These are phyloP conservation scores for Jordanella pulchra DNA, from an alignment of 2,797 vertebrate genomes.

Conservation along the genomic window DNA sequence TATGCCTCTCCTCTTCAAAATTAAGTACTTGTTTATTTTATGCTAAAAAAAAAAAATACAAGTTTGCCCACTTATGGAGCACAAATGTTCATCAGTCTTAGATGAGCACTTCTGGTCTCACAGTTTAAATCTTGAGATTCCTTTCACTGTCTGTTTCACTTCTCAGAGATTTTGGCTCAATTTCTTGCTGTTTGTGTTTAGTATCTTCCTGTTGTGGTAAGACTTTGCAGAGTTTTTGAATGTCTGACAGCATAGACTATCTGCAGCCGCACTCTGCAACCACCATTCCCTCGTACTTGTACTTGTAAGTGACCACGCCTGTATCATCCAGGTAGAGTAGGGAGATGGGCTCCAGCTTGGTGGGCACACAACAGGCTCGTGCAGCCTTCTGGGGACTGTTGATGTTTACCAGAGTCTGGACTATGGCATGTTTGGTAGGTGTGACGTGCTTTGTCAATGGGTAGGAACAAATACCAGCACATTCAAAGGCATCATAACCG, in stretches of 20 bases:
- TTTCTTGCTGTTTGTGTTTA: conserved; percentile 38
- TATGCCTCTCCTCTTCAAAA: conserved; percentile 53
- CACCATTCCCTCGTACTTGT: conserved; percentile 97
- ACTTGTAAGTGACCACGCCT: conserved; percentile 97
- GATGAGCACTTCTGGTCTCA: conserved; percentile 32
- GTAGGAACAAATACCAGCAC: conserved; percentile 88
- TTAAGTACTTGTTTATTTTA: conserved; percentile 82
- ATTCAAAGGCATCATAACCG: conserved; percentile 94
- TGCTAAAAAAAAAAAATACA: conserved; percentile 80
- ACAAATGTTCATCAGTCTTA: conserved; percentile 22
- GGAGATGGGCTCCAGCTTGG: conserved; percentile 95
- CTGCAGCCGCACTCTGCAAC: conserved; percentile 97
- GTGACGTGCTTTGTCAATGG: conserved; percentile 94
- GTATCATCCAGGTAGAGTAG: conserved; percentile 94
- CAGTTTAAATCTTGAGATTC: conserved; percentile 28
- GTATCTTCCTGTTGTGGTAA: conserved; percentile 41
- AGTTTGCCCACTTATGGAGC: conserved; percentile 69
- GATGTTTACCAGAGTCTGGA: conserved; percentile 91
- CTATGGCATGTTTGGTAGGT: conserved; percentile 96
- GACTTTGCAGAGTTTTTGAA: conserved; percentile 49
- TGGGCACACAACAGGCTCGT: conserved; percentile 94
- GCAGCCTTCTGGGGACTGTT: conserved; percentile 92
- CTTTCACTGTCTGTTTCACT: conserved; percentile 20
- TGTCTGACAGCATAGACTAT: conserved; percentile 78
- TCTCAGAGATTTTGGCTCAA: conserved; percentile 22